A percentile compares a stretch with the other conserved stretches of the same genome.
Evolutionary conservation across 2,113 vertebrate species (phyloP).

Genomic region (Bombycilla garrulus): DNA sequence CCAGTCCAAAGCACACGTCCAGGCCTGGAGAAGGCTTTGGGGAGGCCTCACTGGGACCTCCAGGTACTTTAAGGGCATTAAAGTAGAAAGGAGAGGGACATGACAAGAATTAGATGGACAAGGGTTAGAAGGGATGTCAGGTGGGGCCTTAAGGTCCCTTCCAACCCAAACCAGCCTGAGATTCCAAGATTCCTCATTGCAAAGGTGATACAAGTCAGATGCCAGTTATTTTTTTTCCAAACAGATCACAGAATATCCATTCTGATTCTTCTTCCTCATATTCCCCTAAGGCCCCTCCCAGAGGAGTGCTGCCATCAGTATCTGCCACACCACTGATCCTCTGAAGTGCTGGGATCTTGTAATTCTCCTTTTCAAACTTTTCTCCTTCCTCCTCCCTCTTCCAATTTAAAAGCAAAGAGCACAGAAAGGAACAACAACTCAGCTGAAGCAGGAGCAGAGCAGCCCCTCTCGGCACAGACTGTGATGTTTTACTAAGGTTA

Average conservation of each 20-base stretch:
- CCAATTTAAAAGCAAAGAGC: background rate
- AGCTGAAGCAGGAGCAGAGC: background rate
- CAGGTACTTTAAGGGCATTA: too few relatives aligned
- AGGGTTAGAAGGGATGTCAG: background rate
- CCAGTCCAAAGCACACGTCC: background rate
- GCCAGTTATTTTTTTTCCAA: background rate
- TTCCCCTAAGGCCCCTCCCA: background rate
- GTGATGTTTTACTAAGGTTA: constrained; percentile 69
- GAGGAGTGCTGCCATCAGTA: background rate
- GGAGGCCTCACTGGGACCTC: rapidly evolving
- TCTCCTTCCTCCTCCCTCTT: background rate
- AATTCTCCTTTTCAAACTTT: background rate
- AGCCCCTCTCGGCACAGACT: constrained; percentile 27
- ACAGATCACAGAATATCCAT: background rate
- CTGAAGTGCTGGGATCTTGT: background rate
- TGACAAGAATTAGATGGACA: background rate
- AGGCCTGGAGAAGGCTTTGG: background rate
- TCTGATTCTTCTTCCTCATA: background rate
- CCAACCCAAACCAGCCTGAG: background rate
- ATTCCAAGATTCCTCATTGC: rapidly evolving
- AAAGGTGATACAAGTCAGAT: background rate
- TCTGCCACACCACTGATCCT: background rate
- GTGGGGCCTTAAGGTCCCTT: background rate
- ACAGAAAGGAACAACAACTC: background rate
- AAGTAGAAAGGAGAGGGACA: background rate